Conservation (phyloP, 2,113 vertebrate genomes). For the Trogon surrucura region DNA sequence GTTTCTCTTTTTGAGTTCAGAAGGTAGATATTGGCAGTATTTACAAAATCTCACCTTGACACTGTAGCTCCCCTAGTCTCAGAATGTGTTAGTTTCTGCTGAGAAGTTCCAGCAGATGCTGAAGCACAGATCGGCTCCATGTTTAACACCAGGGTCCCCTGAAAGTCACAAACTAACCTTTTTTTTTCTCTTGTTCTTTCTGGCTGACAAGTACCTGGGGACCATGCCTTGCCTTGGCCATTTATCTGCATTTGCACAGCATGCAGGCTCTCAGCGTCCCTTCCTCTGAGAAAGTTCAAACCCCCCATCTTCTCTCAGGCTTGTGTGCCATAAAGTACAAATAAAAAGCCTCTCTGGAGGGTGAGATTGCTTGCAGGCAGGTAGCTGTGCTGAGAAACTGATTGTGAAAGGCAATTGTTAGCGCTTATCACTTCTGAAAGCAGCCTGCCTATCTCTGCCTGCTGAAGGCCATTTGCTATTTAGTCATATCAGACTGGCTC, state of each 20-base stretch:
- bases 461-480: not conserved
- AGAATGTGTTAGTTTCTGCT: not conserved
- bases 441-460: not conserved
- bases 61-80: not conserved
- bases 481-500: not conserved
- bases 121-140: not conserved
- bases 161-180: not conserved
- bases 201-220: not conserved
- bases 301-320: not conserved
- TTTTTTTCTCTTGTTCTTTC: not conserved
- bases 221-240: not conserved
- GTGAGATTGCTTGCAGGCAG: not conserved
- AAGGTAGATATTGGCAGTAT: accelerated
- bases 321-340: not conserved
- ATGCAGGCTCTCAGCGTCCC: not conserved
- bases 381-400: slow-evolving; percentile 10
- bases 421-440: not conserved
- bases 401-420: not conserved
- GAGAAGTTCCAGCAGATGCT: not conserved
- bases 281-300: not conserved
- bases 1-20: not conserved
- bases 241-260: not conserved
- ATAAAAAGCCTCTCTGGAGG: not conserved
- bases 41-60: not conserved
- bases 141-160: not conserved